These are phyloP conservation scores for Drosophila histrio DNA, from an alignment of 2,888 invertebrate genomes.

Conservation along the genomic window DNA sequence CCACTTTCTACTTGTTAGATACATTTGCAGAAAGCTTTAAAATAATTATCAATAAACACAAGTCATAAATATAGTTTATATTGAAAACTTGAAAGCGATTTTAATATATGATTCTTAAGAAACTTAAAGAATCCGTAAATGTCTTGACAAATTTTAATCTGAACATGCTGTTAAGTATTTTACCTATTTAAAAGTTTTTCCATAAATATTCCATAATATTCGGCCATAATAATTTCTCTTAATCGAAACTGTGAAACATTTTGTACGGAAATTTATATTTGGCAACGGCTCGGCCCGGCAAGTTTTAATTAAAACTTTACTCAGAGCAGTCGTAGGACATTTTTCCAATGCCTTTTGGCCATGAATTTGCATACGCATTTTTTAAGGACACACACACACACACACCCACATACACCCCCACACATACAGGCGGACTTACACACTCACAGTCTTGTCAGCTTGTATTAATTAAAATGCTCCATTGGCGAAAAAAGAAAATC, in stretches of 20 bases:
- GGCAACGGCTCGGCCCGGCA: not conserved
- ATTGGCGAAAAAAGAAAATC: constrained; percentile 29
- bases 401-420: not conserved
- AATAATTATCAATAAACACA: too few relatives aligned
- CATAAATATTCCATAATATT: not conserved
- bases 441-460: constrained; percentile 21
- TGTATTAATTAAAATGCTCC: constrained; percentile 54
- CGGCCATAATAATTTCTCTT: not conserved
- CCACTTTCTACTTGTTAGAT: too few relatives aligned
- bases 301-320: constrained; percentile 61
- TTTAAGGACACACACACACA: constrained; percentile 2
- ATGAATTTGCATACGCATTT: constrained; percentile 51
- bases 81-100: not conserved
- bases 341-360: constrained; percentile 34
- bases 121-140: not conserved
- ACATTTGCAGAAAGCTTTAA: too few relatives aligned
- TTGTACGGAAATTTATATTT: not conserved
- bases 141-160: not conserved
- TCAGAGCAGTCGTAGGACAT: constrained; percentile 9
- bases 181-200: not conserved
- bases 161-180: not conserved
- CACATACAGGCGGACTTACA: not conserved
- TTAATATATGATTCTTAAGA: not conserved
- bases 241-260: not conserved
- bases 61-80: not conserved